phyloP scores from a whole-genome alignment of 1,140 invertebrate genomes.

The Lutraria rhynchaena region DNA sequence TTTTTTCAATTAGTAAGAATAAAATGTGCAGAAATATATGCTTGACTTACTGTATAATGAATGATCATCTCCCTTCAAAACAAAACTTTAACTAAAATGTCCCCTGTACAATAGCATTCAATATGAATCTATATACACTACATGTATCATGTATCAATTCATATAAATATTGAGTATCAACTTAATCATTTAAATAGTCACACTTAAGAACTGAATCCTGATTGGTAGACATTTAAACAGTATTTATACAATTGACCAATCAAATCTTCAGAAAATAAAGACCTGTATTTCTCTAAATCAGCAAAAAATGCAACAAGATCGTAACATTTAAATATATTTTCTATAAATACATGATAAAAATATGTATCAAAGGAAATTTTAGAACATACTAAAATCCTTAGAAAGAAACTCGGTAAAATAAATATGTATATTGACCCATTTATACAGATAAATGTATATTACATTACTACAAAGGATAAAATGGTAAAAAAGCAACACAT shows the following conservation, averaged over 20 bases:
- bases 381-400: constrained; percentile 23
- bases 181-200: no score
- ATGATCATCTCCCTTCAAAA: no score
- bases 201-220: background rate
- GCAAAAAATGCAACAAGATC: background rate
- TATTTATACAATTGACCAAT: background rate
- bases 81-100: no score
- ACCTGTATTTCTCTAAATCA: background rate
- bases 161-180: no score
- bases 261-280: background rate
- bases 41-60: no score
- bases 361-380: constrained; percentile 1
- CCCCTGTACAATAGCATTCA: no score
- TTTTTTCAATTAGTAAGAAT: no score
- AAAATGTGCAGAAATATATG: no score
- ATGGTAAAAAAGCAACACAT: constrained; percentile 29
- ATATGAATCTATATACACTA: no score
- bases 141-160: no score
- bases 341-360: background rate
- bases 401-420: constrained; percentile 47
- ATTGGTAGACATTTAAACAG: background rate
- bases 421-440: constrained; percentile 27
- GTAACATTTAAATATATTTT: background rate
- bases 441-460: constrained; percentile 26
- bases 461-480: constrained; percentile 36